Evolutionary conservation across 2,888 invertebrate species (phyloP), one percentile per base, ranked within the genome.

Genomic region (Dioctria linearis): DNA sequence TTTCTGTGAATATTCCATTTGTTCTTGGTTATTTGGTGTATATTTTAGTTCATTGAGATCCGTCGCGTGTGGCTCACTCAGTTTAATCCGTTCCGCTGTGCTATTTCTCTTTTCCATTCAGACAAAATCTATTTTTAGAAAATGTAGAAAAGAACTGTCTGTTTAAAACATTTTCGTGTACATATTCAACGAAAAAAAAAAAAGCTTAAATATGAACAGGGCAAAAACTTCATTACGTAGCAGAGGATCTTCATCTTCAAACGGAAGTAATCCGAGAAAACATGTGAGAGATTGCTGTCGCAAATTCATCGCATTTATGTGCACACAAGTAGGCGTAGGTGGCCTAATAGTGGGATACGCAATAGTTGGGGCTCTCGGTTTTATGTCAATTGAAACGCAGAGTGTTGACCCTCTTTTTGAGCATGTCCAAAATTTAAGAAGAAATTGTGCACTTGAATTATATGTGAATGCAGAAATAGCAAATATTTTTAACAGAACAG

Each of bases 241-340:
- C 84, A 87, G 89, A 40, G 90, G 90, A 69, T 90, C 91, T 57
- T 94, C 94, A 0, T 93, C 94, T 2, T 92, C 93, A 0, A 92
- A 92, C 37, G 91, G 91, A 63, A 92, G 91, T 81, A 91, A 91
- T 85, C 93, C 94, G 85, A 93, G 94, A 0, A 95, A 95, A 86
- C 94, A 93, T 86, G 92, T 96, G 80, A 95, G 95, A 88, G 94
- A 95, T 86, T 96, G 95, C 87, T 94, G 95, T 85, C 91, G 96
- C 63, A 96, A 96, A 88, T 91, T 96, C 84, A 93, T 95, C 80
- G 95, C 96, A 5, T 96, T 96, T 86, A 96, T 96, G 96, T 96
- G 95, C 90, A 96, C 96, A 5, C 96, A 96, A 91, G 94, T 95
- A 86, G 96, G 96, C 84, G 96, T 96, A 51, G 96, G 96, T 80